phyloP scores from a whole-genome alignment of 2,888 invertebrate species.

The Ryuthela nishihirai region DNA sequence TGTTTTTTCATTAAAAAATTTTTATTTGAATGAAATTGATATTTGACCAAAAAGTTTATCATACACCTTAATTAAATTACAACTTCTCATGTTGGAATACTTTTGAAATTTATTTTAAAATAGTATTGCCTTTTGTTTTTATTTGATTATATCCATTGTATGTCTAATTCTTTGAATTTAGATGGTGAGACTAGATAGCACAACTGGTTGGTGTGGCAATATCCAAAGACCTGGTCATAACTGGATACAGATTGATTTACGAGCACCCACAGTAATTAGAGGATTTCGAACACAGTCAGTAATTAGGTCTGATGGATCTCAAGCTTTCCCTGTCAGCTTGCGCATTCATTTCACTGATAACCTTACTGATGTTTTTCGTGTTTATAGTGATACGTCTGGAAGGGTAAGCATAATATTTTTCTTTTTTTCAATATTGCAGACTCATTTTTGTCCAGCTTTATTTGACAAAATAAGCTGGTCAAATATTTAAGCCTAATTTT shows the following conservation, averaged over 20 bases:
- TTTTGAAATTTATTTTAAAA: background rate
- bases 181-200: slow-evolving; percentile 76
- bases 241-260: slow-evolving; percentile 76
- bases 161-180: too few species aligned
- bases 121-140: slow-evolving; percentile 25
- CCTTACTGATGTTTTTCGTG: slow-evolving; percentile 80
- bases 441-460: too few species aligned
- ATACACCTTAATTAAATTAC: too few species aligned
- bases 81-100: background rate
- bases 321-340: slow-evolving; percentile 86
- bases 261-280: slow-evolving; percentile 80
- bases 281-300: slow-evolving; percentile 77
- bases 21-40: too few species aligned
- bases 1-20: too few species aligned
- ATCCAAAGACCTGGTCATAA: slow-evolving; percentile 79
- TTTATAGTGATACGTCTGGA: slow-evolving; percentile 88
- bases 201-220: slow-evolving; percentile 84
- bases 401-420: slow-evolving; percentile 50
- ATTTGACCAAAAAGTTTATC: too few species aligned
- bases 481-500: too few species aligned
- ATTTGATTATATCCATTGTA: too few species aligned
- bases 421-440: too few species aligned
- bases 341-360: slow-evolving; percentile 84
- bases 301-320: slow-evolving; percentile 62
- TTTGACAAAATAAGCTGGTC: too few species aligned